Evolutionary conservation across 2,113 vertebrate species (phyloP), one percentile per base, ranked within the genome.

Genomic region (Oryzias curvinotus): DNA sequence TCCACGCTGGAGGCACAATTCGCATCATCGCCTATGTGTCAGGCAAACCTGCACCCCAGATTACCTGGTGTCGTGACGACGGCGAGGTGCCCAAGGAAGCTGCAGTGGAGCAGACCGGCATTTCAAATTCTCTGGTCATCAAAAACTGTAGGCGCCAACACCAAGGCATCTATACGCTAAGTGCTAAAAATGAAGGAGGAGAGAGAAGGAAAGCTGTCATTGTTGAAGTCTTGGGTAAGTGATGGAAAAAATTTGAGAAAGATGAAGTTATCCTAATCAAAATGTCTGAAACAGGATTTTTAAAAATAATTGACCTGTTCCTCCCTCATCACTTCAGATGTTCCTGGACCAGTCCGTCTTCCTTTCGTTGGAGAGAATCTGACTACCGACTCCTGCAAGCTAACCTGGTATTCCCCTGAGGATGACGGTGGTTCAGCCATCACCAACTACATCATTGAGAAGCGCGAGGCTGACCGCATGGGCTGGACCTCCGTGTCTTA

Each of bases 11-110:
- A 28, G 96, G 85, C 14, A 96, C 97, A 64, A 98, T 99, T 80
- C 93, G 97, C 30, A 97, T 99, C 68, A 95, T 98, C 16, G 97
- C 97, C 16, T 99, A 98, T 36, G 94, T 99, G 45, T 99, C 97
- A 12, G 97, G 97, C 52, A 99, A 99, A 81, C 97, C 97, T 19
- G 43, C 95, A 70, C 97, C 97, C 12, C 89, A 92, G 17, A 93
- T 99, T 83, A 86, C 85, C 36, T 99, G 97, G 97, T 94, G 64
- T 68, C 91, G 92, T 25, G 96, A 98, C 65, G 96, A 96, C 17
- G 91, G 10, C 0, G 89, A 91, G 74, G 90, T 98, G 59, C 97
- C 97, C 71, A 93, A 92, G 80, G 97, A 98, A 87, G 97, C 96
- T 19, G 83, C 57, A 51, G 90, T 98, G 88, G 97, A 99, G 87